phyloP scores from a whole-genome alignment of 2,797 vertebrate species.

The Podargus strigoides region DNA sequence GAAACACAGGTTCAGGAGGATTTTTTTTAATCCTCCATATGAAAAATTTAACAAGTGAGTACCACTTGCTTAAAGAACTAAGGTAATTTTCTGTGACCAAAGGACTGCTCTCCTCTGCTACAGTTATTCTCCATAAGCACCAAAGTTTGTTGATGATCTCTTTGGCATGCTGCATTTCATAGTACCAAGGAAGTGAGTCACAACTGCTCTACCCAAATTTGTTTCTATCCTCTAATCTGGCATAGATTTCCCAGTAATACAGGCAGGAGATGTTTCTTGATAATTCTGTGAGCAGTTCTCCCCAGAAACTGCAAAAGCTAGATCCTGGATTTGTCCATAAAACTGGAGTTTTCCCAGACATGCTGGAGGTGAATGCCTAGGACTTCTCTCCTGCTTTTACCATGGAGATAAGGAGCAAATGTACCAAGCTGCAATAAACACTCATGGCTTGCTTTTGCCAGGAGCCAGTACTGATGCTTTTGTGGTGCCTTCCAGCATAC shows the following conservation, averaged over 20 bases:
- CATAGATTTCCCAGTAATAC: neutral
- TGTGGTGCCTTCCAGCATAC: neutral
- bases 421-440: neutral
- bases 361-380: fast-evolving
- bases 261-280: neutral
- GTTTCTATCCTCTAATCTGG: neutral
- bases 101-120: neutral
- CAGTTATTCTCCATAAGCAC: neutral
- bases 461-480: neutral
- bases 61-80: neutral
- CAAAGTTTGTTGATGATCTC: neutral
- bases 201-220: neutral
- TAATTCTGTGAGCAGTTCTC: neutral
- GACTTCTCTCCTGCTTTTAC: neutral
- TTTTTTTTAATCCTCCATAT: neutral
- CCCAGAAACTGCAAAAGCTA: neutral
- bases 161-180: neutral
- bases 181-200: neutral
- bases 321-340: neutral
- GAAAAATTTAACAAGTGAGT: neutral
- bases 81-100: neutral
- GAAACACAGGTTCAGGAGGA: neutral
- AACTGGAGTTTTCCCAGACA: neutral
- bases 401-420: neutral
- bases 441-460: neutral